These are phyloP conservation scores for Clostera curtula DNA, from an alignment of 2,888 invertebrate species.

Conservation along the genomic window DNA sequence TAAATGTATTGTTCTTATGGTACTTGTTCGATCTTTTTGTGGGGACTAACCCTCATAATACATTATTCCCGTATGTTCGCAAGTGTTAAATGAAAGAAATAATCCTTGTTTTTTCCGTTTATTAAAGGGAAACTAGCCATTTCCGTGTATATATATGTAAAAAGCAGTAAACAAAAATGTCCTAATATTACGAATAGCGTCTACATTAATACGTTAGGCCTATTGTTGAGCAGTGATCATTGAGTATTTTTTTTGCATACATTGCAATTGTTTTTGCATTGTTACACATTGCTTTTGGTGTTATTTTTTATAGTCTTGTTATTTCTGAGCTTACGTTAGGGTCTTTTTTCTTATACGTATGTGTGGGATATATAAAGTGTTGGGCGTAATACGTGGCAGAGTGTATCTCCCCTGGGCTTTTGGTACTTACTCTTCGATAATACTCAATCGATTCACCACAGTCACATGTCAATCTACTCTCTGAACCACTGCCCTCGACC, in stretches of 20 bases:
- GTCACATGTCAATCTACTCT: slow-evolving; percentile 82
- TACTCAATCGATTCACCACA: slow-evolving; percentile 74
- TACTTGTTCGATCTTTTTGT: too few species aligned
- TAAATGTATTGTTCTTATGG: too few species aligned
- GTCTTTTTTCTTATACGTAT: slow-evolving; percentile 68
- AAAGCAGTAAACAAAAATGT: slow-evolving; percentile 19
- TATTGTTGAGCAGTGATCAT: slow-evolving; percentile 34
- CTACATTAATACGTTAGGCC: slow-evolving; percentile 19
- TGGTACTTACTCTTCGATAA: slow-evolving; percentile 47
- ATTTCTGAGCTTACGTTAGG: slow-evolving; percentile 80
- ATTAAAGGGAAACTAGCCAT: slow-evolving; percentile 40
- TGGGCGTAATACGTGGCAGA: slow-evolving; percentile 56
- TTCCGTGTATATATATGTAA: slow-evolving; percentile 26
- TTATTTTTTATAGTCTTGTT: slow-evolving; percentile 75
- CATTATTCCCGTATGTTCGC: too few species aligned
- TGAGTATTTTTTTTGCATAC: slow-evolving; percentile 14
- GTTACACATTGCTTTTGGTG: not conserved
- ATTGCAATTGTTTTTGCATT: slow-evolving; percentile 19
- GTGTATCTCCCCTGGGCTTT: slow-evolving; percentile 50
- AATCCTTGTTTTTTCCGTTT: slow-evolving; percentile 11
- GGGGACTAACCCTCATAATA: too few species aligned
- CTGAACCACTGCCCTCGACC: slow-evolving; percentile 74
- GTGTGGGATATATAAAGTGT: slow-evolving; percentile 65
- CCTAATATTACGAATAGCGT: slow-evolving; percentile 18
- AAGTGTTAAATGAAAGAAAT: too few species aligned